These are phyloP conservation scores for Hyalella azteca DNA, from an alignment of 2,888 invertebrate species.

Conservation along the genomic window DNA sequence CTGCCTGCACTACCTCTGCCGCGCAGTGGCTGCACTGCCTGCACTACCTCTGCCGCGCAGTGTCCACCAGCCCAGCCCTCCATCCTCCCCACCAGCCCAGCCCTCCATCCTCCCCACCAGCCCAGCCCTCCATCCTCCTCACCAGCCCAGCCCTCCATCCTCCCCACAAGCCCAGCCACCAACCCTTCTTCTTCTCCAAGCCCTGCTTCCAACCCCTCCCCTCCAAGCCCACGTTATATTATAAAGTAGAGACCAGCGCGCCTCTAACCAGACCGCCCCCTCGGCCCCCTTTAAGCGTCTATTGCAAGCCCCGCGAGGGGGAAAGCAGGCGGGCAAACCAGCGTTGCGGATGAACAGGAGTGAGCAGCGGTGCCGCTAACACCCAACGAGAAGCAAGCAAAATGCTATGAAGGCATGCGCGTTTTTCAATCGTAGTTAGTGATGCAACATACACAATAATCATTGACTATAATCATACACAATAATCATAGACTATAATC, in stretches of 20 bases:
- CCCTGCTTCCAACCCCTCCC: neutral
- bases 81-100: neutral
- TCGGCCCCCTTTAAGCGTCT: neutral
- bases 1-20: too few relatives aligned
- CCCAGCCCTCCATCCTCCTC: neutral
- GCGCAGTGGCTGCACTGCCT: neutral
- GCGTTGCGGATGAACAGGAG: neutral
- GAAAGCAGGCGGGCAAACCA: neutral
- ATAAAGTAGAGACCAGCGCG: constrained; percentile 28
- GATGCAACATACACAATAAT: too few relatives aligned
- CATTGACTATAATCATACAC: too few relatives aligned
- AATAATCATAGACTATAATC: too few relatives aligned
- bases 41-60: neutral
- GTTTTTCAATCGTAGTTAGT: too few relatives aligned
- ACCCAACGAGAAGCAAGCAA: neutral
- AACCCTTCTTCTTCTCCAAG: neutral
- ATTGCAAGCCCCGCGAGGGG: constrained; percentile 18
- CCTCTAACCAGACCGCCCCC: constrained; percentile 9
- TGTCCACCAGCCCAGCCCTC: neutral
- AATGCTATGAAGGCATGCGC: too few relatives aligned
- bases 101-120: neutral
- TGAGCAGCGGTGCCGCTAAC: constrained; percentile 4
- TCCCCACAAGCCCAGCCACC: neutral
- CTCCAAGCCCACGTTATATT: constrained; percentile 13
- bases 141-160: neutral